Evolutionary conservation across 2,113 vertebrate genomes (phyloP), one percentile per base, ranked within the genome.

Genomic region (Panthera leo): DNA sequence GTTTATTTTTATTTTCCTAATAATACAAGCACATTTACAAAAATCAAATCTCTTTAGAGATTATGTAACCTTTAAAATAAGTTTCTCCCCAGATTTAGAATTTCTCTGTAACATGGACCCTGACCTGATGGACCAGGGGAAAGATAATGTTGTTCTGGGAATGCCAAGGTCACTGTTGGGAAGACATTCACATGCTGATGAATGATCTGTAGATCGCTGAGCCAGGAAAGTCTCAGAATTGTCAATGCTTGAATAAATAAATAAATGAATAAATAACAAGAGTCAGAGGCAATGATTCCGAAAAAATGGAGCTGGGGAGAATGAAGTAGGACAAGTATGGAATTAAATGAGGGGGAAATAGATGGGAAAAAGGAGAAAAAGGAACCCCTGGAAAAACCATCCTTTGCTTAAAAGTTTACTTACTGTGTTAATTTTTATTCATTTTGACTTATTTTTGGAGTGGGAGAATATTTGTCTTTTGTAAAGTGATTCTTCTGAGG

Each of bases 181-280:
- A 83, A 93, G 23, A 21, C 29, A 95, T 78, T 97, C 89, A 29
- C 55, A 84, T 89, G 36, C n/a, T 92, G 83, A 82, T 88, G 58
- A 82, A 73, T 86, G 27, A 73, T 91, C 13, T 76, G 7, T 68
- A 96, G 23, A 85, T 92, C 92, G 10, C 55, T 94, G 58, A 84
- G 42, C 84, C 1, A 1, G 29, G 42, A 80, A 82, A 34, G 31
- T 83, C 21, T 91, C 31, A 78, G 82, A 94, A 95, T 85, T 94
- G 29, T 88, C 25, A 96, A 75, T 85, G 53, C n/a, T 91, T 97
- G 65, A 94, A 93, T 96, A 85, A 84, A 98, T 95, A 93, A 94
- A 96, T 95, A 94, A 88, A 78, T 91, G 23, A 96, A 87, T 92
- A 68, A 94, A 71, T 92, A 96, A 73, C 27, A 89, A 45, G 65